Evolutionary conservation across 2,797 vertebrate genomes (phyloP).

Genomic region (Lepilemur ruficaudatus): DNA sequence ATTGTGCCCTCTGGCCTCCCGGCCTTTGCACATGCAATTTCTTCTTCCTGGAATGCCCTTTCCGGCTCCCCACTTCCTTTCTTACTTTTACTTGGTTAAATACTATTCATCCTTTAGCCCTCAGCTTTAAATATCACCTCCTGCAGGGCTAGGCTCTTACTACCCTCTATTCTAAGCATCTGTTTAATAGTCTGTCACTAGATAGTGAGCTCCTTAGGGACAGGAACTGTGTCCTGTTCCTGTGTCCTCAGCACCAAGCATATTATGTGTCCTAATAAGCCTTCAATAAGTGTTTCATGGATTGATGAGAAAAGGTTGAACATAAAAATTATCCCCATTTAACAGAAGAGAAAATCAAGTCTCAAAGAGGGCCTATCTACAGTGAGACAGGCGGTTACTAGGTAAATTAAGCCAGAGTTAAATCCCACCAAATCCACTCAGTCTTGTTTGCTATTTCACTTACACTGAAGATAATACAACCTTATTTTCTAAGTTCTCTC

Average conservation of each 20-base stretch:
- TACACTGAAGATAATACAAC: neutral
- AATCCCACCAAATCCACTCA: neutral
- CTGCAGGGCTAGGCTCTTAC: neutral
- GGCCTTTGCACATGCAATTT: neutral
- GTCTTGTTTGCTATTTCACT: neutral
- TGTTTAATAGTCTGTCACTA: neutral
- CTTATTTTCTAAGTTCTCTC: neutral
- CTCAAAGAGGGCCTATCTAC: neutral
- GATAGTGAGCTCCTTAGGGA: neutral
- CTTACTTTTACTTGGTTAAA: neutral
- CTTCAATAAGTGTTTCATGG: neutral
- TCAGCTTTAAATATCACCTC: neutral
- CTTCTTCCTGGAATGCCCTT: neutral
- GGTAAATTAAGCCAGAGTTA: neutral
- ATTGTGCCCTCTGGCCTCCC: neutral
- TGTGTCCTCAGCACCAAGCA: neutral
- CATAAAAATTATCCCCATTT: neutral
- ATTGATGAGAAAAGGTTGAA: neutral
- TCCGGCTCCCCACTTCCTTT: neutral
- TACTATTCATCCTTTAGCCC: neutral
- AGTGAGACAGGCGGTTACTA: neutral
- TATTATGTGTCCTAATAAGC: neutral
- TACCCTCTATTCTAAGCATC: neutral
- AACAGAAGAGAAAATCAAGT: constrained; percentile 9
- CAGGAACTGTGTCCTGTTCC: neutral